Evolutionary conservation across 2,113 vertebrate species (phyloP).

Genomic region (Phalacrocorax brasilianus): DNA sequence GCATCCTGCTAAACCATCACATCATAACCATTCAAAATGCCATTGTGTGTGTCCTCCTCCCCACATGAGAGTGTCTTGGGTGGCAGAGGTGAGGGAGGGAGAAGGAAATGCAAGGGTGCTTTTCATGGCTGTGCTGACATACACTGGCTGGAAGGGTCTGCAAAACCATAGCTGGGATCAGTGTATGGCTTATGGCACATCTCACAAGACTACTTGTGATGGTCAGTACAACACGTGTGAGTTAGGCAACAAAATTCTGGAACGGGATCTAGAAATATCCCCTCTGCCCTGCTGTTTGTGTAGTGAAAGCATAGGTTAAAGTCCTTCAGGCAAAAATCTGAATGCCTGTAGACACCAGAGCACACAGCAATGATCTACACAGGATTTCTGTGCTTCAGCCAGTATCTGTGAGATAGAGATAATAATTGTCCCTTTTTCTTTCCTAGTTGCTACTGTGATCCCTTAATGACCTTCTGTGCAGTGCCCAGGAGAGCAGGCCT

Average conservation of each 20-base stretch:
- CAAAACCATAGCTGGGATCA: neutral
- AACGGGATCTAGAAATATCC: neutral
- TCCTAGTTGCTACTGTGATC: neutral
- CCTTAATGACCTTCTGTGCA: neutral
- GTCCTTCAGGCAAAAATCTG: neutral
- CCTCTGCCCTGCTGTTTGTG: neutral
- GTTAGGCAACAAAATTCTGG: neutral
- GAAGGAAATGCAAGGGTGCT: neutral
- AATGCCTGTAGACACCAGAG: neutral
- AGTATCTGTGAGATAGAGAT: neutral
- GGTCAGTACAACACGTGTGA: rapidly evolving
- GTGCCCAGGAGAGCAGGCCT: neutral
- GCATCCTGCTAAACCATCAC: neutral
- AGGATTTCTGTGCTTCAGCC: neutral
- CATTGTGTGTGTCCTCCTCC: neutral
- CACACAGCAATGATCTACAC: neutral
- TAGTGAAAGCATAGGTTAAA: neutral
- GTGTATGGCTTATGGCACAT: rapidly evolving
- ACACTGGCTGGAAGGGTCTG: neutral
- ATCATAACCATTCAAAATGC: neutral
- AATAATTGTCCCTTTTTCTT: neutral
- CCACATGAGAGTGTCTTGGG: neutral
- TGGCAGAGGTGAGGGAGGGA: neutral
- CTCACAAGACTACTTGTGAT: rapidly evolving
- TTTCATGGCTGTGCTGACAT: neutral